A percentile compares a stretch with the other conserved stretches of the same genome.
Conservation (phyloP, 2,113 vertebrate species). For the Pelobates fuscus region DNA sequence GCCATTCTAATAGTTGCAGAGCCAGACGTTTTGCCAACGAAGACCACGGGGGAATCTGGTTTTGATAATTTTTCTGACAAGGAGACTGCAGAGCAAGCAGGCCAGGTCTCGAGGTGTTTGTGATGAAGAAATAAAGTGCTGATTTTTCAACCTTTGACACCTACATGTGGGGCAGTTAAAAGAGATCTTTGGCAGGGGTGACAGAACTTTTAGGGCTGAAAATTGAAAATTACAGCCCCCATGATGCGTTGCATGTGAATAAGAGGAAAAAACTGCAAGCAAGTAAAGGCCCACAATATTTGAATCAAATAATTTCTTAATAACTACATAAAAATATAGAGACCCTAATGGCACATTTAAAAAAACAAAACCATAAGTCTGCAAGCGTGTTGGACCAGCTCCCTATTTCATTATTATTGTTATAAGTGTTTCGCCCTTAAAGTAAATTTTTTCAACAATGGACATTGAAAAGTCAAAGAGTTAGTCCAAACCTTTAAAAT, state of each 20-base stretch:
- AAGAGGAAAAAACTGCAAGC: background rate
- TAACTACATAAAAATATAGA: too few species aligned
- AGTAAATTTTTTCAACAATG: too few species aligned
- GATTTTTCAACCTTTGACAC: slow-evolving; percentile 43
- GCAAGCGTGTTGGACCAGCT: too few species aligned
- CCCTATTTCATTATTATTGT: too few species aligned
- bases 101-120: slow-evolving; percentile 23
- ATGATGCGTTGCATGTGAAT: slow-evolving; percentile 1
- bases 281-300: too few species aligned
- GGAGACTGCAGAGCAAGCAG: slow-evolving; percentile 35
- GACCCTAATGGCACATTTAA: too few species aligned
- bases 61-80: slow-evolving; percentile 48
- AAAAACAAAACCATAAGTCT: too few species aligned
- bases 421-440: too few species aligned
- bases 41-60: slow-evolving; percentile 46
- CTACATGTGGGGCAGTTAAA: slow-evolving; percentile 43
- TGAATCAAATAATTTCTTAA: too few species aligned
- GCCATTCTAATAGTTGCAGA: slow-evolving; percentile 66
- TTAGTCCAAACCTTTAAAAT: too few species aligned
- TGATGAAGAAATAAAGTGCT: slow-evolving; percentile 38
- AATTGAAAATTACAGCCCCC: slow-evolving; percentile 43
- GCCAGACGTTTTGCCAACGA: slow-evolving; percentile 47
- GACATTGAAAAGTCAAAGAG: too few species aligned
- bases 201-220: slow-evolving; percentile 22
- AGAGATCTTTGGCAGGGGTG: slow-evolving; percentile 28